Conservation (phyloP, 2,888 invertebrate genomes). For the Acronicta psi region DNA sequence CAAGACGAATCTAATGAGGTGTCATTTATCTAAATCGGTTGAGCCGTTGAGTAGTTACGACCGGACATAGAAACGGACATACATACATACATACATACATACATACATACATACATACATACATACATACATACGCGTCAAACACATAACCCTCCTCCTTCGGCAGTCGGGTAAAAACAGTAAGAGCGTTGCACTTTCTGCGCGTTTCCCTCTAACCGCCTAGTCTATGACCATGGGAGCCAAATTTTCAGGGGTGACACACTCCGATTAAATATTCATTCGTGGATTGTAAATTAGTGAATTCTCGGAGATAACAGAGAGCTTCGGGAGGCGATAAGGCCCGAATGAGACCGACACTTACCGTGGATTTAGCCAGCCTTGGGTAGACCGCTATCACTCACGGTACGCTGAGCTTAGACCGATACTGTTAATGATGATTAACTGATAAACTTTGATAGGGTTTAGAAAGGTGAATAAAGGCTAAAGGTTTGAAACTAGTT, state of each 20-base stretch:
- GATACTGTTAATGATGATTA: conserved; percentile 45
- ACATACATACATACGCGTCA: too few relatives aligned
- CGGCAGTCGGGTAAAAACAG: too few relatives aligned
- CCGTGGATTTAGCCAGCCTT: conserved; percentile 58
- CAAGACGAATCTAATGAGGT: too few relatives aligned
- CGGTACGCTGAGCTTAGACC: conserved; percentile 41
- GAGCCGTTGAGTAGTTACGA: too few relatives aligned
- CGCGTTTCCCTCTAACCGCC: conserved; percentile 49
- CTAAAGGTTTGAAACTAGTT: conserved; percentile 9
- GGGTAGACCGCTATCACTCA: conserved; percentile 55
- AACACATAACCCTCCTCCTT: too few relatives aligned
- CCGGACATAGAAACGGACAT: too few relatives aligned
- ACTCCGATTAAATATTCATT: conserved; percentile 83
- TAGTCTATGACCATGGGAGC: conserved; percentile 53
- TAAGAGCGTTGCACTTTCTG: conserved; percentile 34
- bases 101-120: too few relatives aligned
- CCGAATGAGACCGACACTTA: conserved; percentile 59
- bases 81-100: too few relatives aligned
- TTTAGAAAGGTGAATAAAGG: conserved; percentile 18
- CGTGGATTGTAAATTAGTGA: conserved; percentile 83
- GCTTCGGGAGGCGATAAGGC: conserved; percentile 69
- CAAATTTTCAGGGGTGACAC: conserved; percentile 82
- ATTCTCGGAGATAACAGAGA: conserved; percentile 73
- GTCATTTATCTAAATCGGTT: too few relatives aligned
- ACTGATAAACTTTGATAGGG: conserved; percentile 40